Evolutionary conservation across 53 echinoderm and acorn worm genomes (phyloP), one percentile per base, ranked within the genome.

Genomic region (Crossaster papposus): DNA sequence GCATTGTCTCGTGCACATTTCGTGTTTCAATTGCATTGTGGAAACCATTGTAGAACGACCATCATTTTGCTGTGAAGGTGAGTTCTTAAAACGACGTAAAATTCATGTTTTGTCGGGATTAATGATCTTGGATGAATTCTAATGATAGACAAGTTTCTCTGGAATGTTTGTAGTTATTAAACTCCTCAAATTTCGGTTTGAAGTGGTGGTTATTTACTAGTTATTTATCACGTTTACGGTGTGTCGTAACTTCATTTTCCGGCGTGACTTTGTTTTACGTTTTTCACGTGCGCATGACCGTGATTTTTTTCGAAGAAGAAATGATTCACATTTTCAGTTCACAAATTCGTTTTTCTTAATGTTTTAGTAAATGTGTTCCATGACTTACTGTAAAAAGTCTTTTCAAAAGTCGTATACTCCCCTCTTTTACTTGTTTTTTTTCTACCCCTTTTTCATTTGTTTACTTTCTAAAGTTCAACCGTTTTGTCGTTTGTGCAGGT

Each of bases 1-100:
- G 70, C 55, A 73, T 85, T 85, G 85, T 85, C 80, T 26, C 7
- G 9, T 31, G 80, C 80, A 32, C 58, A 33, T 80, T 80, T 54
- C n/a, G n/a, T n/a, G n/a, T 55, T 12, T 34, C 31, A 58, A 10
- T n/a, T 2, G 1, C 31, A 12, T n/a, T 29, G 14, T 26, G 28
- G 34, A n/a, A 58, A 35, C 51, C 63, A 68, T 52, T 15, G 51
- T 22, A 71, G 30, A 52, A 1, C 72, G 29, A 51, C 12, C 31
- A 31, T 15, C 30, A 30, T 75, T 75, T 80, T 80, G 14, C 53
- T 31, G n/a, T 55, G 54, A 24, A 28, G 51, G 80, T 80, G 54
- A 50, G 50, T 52, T 52, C 2, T n/a, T 4, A 80, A 80, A 80
- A 80, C 4, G 29, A 18, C 17, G 14, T 0, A 80, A 80, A n/a